phyloP scores from a whole-genome alignment of 2,888 invertebrate species.

The Bombylius major region DNA sequence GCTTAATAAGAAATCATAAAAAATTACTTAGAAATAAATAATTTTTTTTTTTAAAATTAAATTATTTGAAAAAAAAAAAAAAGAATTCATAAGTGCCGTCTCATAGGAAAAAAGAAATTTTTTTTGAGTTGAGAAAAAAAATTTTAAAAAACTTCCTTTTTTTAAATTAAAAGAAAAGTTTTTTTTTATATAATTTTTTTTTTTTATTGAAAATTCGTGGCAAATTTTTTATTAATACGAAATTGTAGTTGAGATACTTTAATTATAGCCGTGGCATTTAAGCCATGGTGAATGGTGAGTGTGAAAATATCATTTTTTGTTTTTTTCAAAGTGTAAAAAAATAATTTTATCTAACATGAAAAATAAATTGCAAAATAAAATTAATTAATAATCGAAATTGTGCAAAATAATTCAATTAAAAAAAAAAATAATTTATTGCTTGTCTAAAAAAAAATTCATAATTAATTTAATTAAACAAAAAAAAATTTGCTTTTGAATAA shows the following conservation, averaged over 20 bases:
- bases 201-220: too few species aligned
- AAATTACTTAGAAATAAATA: not conserved
- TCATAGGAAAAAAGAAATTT: too few species aligned
- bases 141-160: too few species aligned
- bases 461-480: not conserved
- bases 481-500: not conserved
- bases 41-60: not conserved
- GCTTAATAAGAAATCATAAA: slow-evolving; percentile 14
- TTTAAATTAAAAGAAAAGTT: too few species aligned
- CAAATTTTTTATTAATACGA: too few species aligned
- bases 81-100: too few species aligned
- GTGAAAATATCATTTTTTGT: slow-evolving; percentile 1
- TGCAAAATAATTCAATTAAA: not conserved
- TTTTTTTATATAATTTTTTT: too few species aligned
- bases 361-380: not conserved
- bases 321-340: too few species aligned
- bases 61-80: too few species aligned
- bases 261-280: slow-evolving; percentile 29
- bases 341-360: not conserved
- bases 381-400: not conserved
- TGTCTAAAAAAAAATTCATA: not conserved
- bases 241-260: too few species aligned
- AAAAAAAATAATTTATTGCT: not conserved
- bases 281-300: slow-evolving; percentile 35
- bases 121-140: too few species aligned